These are phyloP conservation scores for Melanotaenia trifasciata DNA, from an alignment of 2,797 vertebrate genomes.

Conservation along the genomic window DNA sequence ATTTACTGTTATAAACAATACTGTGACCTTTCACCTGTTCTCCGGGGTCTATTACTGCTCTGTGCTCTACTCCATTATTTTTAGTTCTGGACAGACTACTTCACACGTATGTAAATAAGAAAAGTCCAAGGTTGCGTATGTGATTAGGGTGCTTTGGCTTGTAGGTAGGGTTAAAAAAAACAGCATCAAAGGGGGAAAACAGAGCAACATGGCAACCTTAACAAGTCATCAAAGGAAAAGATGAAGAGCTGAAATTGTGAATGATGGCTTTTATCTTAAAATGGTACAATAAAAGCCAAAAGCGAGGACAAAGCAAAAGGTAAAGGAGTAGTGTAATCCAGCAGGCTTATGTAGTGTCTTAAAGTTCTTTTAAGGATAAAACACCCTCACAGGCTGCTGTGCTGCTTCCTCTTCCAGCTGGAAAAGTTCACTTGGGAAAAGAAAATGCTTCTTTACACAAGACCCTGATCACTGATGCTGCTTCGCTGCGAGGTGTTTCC, in stretches of 20 bases:
- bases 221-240: constrained; percentile 28
- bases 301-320: constrained; percentile 31
- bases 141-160: constrained; percentile 21
- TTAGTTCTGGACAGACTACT: constrained; percentile 6
- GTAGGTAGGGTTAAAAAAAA: constrained; percentile 47
- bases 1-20: constrained; percentile 36
- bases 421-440: constrained; percentile 15
- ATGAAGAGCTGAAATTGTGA: constrained; percentile 14
- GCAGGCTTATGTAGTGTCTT: constrained; percentile 39
- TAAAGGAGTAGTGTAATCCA: constrained; percentile 29
- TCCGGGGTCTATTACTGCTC: constrained; percentile 29
- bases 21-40: constrained; percentile 58
- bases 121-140: constrained; percentile 30
- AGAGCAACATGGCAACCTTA: constrained; percentile 28
- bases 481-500: neutral
- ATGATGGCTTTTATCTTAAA: constrained; percentile 27
- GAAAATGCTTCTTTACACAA: constrained; percentile 8
- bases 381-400: constrained; percentile 8
- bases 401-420: neutral
- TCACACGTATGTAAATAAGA: neutral
- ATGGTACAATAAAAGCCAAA: constrained; percentile 5
- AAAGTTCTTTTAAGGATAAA: constrained; percentile 27
- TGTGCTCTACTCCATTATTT: constrained; percentile 27
- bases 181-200: constrained; percentile 39
- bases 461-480: neutral